Base-by-base conservation (phyloP, 2,113 vertebrate species). In the Anguilla rostrata region DNA sequence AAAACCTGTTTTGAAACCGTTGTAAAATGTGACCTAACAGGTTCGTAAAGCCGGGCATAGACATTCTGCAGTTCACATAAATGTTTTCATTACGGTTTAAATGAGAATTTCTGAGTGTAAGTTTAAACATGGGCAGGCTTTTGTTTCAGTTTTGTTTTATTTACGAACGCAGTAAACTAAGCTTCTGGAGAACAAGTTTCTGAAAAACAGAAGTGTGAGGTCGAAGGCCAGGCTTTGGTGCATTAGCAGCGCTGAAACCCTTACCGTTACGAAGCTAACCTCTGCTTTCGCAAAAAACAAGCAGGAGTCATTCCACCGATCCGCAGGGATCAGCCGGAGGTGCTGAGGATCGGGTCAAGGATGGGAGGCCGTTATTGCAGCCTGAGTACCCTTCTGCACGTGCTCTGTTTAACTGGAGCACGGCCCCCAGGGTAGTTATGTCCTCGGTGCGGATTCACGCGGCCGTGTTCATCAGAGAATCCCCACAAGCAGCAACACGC, bases 281-380 rank as follows among this genome's bases (percentile, higher is more conserved):
- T 34, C 18, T 5, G 8, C 0, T 39, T 22, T 63, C 34, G 6
- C 46, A 39, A 12, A 12, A 1, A 34, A 83, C 49, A 49, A 83
- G 46, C 53, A 34, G 71, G 26, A 75, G 71, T 16, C 82, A 57
- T 56, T 57, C 81, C 83, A 43, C 46, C 85, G 83, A 84, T 88
- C 87, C 80, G 60, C 7, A 53, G 63, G 81, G n/a, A 26, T 26
- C 26, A 66, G 60, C 60, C 11, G 26, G n/a, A 53, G 81, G 14
- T 34, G 43, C 26, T 83, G 41, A 83, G n/a, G 39, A 84, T 80
- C 29, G 39, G 79, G 84, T 89, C 75, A 89, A 39, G 87, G 75
- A 89, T 91, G 87, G 34, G 89, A 82, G 2, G 82, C 85, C 71
- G 60, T 90, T 57, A 56, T 79, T 88, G 83, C 83, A 90, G 90